phyloP scores from a whole-genome alignment of 2,888 invertebrate genomes.

The Tromatobia lineatoria region DNA sequence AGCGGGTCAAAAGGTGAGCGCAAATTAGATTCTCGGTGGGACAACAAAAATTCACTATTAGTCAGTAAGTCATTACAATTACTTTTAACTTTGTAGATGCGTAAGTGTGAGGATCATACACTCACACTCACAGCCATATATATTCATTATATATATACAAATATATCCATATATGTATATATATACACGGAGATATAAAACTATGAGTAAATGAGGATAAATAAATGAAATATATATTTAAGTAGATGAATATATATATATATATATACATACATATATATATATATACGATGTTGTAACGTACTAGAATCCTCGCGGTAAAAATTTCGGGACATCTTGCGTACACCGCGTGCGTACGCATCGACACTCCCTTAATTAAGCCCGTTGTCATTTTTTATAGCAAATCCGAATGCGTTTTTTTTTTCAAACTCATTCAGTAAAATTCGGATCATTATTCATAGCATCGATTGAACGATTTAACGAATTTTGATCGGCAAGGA shows the following conservation, averaged over 20 bases:
- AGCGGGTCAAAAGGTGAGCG: slow-evolving; percentile 37
- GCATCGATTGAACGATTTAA: slow-evolving; percentile 30
- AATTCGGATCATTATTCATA: slow-evolving; percentile 29
- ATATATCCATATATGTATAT: slow-evolving; percentile 70
- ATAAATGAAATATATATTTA: slow-evolving; percentile 84
- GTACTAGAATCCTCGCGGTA: slow-evolving; percentile 79
- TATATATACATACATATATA: slow-evolving; percentile 76
- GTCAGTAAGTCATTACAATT: slow-evolving; percentile 78
- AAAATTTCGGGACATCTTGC: slow-evolving; percentile 74
- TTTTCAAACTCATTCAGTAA: neutral
- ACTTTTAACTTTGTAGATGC: slow-evolving; percentile 75
- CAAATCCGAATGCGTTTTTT: neutral
- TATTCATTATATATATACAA: slow-evolving; percentile 68
- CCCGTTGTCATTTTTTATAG: slow-evolving; percentile 44
- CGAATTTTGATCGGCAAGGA: slow-evolving; percentile 46
- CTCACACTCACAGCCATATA: slow-evolving; percentile 65
- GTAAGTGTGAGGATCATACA: slow-evolving; percentile 65
- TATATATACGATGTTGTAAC: slow-evolving; percentile 79
- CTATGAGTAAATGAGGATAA: slow-evolving; percentile 70
- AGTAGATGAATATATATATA: slow-evolving; percentile 84
- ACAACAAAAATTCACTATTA: slow-evolving; percentile 79
- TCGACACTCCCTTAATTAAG: slow-evolving; percentile 12
- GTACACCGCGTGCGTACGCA: slow-evolving; percentile 78
- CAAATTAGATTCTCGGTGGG: slow-evolving; percentile 50
- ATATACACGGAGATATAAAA: slow-evolving; percentile 74